phyloP scores from a whole-genome alignment of 1,140 invertebrate species.

The Drosophila takahashii region DNA sequence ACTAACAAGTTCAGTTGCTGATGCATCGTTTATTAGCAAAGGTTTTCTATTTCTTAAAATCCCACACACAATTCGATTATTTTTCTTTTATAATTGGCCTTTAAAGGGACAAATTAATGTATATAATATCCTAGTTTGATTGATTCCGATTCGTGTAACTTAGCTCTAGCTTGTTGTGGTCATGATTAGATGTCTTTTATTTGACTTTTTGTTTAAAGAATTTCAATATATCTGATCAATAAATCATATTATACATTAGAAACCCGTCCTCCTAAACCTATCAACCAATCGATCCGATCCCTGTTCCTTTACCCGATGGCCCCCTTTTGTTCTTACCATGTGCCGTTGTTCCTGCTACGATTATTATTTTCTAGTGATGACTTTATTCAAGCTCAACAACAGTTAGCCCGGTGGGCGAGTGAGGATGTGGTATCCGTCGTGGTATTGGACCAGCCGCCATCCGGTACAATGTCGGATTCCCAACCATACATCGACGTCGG shows the following conservation, averaged over 20 bases:
- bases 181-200: no score
- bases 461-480: constrained; percentile 83
- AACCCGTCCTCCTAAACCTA: neutral
- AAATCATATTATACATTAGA: neutral
- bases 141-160: no score
- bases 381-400: constrained; percentile 97
- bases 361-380: constrained; percentile 96
- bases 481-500: constrained; percentile 84
- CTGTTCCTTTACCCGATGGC: constrained; percentile 16
- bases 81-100: no score
- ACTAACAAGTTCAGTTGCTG: neutral
- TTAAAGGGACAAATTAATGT: no score
- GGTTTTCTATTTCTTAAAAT: neutral
- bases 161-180: no score
- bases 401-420: constrained; percentile 95
- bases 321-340: constrained; percentile 80
- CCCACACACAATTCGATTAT: no score
- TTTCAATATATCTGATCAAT: no score
- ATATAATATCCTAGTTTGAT: no score
- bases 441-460: constrained; percentile 84
- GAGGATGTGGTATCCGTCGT: constrained; percentile 91
- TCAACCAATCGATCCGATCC: neutral
- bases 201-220: no score
- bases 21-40: neutral
- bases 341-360: constrained; percentile 85